These are phyloP conservation scores for Papilio helenus DNA, from an alignment of 1,140 invertebrate species.

Conservation along the genomic window DNA sequence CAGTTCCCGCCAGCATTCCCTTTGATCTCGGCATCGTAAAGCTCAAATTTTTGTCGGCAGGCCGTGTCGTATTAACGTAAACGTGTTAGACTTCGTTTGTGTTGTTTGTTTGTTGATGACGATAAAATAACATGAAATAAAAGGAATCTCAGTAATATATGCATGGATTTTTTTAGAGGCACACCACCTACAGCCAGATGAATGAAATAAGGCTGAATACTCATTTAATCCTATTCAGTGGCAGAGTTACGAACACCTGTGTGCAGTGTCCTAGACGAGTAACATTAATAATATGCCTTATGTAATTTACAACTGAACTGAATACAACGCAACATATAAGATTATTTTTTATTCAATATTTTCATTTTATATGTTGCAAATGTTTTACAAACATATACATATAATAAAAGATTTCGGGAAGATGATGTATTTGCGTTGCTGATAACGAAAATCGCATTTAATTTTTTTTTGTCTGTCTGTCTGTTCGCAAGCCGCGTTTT, in stretches of 20 bases:
- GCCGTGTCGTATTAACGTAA: slow-evolving; percentile 28
- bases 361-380: background rate
- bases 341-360: background rate
- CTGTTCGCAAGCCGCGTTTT: too few relatives aligned
- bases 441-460: too few relatives aligned
- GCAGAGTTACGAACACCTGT: background rate
- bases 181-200: background rate
- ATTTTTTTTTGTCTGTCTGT: too few relatives aligned
- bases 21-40: slow-evolving; percentile 19
- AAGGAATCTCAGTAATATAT: background rate
- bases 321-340: too few relatives aligned
- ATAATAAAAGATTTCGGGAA: too few relatives aligned
- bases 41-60: slow-evolving; percentile 25
- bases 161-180: background rate
- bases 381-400: too few relatives aligned
- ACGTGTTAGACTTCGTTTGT: slow-evolving; percentile 16
- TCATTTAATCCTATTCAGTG: background rate
- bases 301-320: too few relatives aligned
- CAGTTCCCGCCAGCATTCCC: slow-evolving; percentile 24
- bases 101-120: slow-evolving; percentile 1
- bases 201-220: background rate
- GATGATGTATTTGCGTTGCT: too few relatives aligned
- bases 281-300: too few relatives aligned
- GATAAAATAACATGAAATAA: slow-evolving; percentile 5
- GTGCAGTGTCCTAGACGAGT: too few relatives aligned